phyloP scores from a whole-genome alignment of 2,888 invertebrate species.

The Lochmaea capreae region DNA sequence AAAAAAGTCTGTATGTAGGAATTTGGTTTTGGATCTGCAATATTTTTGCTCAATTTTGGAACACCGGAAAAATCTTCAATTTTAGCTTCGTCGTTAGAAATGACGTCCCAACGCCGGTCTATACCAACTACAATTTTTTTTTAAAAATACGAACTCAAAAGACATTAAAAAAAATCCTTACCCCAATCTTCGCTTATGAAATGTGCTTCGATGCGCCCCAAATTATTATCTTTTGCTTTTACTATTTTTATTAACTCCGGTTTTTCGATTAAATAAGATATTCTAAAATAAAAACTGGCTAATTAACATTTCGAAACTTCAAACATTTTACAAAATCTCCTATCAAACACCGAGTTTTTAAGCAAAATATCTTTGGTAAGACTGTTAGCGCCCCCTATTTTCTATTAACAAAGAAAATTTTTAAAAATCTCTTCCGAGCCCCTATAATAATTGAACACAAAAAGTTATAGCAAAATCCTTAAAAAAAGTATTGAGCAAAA shows the following conservation, averaged over 20 bases:
- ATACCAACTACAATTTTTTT: slow-evolving; percentile 67
- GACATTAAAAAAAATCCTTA: slow-evolving; percentile 54
- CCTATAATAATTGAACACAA: no score
- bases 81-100: slow-evolving; percentile 29
- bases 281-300: slow-evolving; percentile 53
- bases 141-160: slow-evolving; percentile 4
- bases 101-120: slow-evolving; percentile 59
- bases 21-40: slow-evolving; percentile 3
- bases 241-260: slow-evolving; percentile 65
- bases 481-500: no score
- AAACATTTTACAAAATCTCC: slow-evolving; percentile 5
- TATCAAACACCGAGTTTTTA: no score
- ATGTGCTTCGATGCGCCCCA: slow-evolving; percentile 67
- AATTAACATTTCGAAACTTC: slow-evolving; percentile 27
- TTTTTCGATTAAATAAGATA: slow-evolving; percentile 63
- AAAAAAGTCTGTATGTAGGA: slow-evolving; percentile 52
- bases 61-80: slow-evolving; percentile 8
- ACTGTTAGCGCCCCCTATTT: no score
- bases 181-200: slow-evolving; percentile 73
- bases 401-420: no score
- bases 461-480: no score
- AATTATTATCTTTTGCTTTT: slow-evolving; percentile 63
- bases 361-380: no score
- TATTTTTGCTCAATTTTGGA: background rate
- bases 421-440: no score